Evolutionary conservation across 2,888 invertebrate species (phyloP).

Genomic region (Agrochola macilenta): DNA sequence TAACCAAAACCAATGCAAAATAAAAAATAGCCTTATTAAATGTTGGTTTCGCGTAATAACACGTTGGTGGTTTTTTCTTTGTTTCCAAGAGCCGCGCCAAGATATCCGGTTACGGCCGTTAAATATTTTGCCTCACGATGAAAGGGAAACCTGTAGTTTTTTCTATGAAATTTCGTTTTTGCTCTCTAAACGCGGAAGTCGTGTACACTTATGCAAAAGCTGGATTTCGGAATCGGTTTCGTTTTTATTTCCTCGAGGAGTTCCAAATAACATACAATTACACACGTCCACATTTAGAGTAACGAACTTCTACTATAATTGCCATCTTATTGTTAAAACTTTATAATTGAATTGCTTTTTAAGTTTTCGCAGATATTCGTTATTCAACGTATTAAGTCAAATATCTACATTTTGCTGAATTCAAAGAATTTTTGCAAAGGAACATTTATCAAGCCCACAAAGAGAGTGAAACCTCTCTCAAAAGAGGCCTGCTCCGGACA

Average conservation of each 20-base stretch:
- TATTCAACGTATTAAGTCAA: conserved; percentile 85
- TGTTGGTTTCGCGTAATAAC: conserved; percentile 90
- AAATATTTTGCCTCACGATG: conserved; percentile 89
- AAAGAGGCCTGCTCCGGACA: conserved; percentile 90
- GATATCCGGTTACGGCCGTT: conserved; percentile 90
- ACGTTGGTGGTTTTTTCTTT: conserved; percentile 89
- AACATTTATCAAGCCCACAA: conserved; percentile 91
- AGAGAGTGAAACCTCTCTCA: conserved; percentile 90
- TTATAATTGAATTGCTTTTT: conserved; percentile 75
- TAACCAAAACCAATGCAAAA: conserved; percentile 88
- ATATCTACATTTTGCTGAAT: conserved; percentile 86
- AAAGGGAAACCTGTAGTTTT: conserved; percentile 90
- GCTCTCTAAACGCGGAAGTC: conserved; percentile 87
- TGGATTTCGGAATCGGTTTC: conserved; percentile 85
- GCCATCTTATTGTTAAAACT: conserved; percentile 77
- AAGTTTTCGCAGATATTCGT: conserved; percentile 80
- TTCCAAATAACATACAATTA: conserved; percentile 87
- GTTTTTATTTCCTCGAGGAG: conserved; percentile 82
- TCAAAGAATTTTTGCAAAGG: conserved; percentile 87
- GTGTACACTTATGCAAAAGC: conserved; percentile 88
- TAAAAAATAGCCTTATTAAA: conserved; percentile 90
- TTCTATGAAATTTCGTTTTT: conserved; percentile 86
- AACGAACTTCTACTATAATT: conserved; percentile 79
- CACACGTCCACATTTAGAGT: conserved; percentile 76
- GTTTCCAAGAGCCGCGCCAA: conserved; percentile 87